Percentiles rank a stretch among this genome's conserved stretches.
Evolutionary conservation across 2,888 invertebrate species (phyloP).

Genomic region (Argyresthia goedartella): DNA sequence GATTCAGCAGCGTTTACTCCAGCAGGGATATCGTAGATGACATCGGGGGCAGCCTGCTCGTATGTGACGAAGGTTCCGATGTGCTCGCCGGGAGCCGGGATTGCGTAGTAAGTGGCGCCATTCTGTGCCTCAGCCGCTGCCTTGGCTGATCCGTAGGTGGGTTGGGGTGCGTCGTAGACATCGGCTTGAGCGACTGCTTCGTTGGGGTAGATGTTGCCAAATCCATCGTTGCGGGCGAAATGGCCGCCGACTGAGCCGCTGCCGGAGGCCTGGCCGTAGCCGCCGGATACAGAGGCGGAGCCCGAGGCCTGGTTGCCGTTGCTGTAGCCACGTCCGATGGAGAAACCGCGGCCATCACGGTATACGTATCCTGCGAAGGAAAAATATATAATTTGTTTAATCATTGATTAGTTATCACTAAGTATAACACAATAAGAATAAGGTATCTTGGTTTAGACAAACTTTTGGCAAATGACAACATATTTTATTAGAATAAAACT

Average conservation of each 20-base stretch:
- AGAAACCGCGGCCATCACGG: conserved; percentile 47
- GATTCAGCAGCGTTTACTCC: conserved; percentile 32
- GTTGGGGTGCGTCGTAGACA: conserved; percentile 19
- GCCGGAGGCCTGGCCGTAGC: conserved; percentile 30
- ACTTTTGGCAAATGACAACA: not conserved
- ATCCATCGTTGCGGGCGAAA: conserved; percentile 26
- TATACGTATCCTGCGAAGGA: conserved; percentile 28
- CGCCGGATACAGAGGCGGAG: conserved; percentile 30
- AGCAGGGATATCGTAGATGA: conserved; percentile 18
- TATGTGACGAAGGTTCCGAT: conserved; percentile 37
- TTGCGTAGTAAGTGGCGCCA: conserved; percentile 29
- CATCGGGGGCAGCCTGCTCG: conserved; percentile 29
- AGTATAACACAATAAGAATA: not conserved
- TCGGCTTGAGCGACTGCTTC: conserved; percentile 25
- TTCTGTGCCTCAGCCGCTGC: conserved; percentile 20
- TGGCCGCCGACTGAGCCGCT: conserved; percentile 20
- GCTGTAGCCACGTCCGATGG: conserved; percentile 36
- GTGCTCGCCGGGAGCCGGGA: conserved; percentile 32
- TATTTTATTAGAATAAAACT: not conserved
- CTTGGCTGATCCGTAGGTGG: conserved; percentile 21
- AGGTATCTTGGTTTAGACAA: no score
- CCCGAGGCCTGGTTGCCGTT: conserved; percentile 32
- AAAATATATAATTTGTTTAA: not conserved
- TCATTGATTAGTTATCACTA: not conserved
- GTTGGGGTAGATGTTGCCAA: conserved; percentile 22